These are phyloP conservation scores for Epirrhoe tristata DNA, from an alignment of 2,888 invertebrate genomes.

Conservation along the genomic window DNA sequence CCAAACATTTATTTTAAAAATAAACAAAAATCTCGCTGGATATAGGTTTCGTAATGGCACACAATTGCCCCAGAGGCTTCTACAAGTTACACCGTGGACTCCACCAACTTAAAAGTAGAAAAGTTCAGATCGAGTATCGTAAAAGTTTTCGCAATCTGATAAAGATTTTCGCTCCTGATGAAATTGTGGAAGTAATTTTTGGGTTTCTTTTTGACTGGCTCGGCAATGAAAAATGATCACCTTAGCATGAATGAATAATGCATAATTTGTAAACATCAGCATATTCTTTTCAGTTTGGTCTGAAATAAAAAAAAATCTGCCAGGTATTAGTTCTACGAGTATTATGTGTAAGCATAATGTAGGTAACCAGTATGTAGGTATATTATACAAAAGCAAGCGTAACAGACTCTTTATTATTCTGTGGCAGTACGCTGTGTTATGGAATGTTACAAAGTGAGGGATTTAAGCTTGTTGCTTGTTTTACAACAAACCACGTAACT, in stretches of 20 bases:
- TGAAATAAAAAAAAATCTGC: too few relatives aligned
- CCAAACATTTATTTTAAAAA: background rate
- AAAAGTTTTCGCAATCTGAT: conserved; percentile 32
- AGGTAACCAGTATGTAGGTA: background rate
- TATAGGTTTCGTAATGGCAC: conserved; percentile 10
- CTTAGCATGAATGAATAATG: background rate
- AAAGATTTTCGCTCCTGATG: conserved; percentile 26
- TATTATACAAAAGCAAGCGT: background rate
- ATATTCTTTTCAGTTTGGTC: too few relatives aligned
- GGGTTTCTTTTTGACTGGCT: conserved; percentile 6
- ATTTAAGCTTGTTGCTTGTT: background rate
- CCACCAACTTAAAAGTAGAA: conserved; percentile 35
- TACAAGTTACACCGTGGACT: conserved; percentile 21
- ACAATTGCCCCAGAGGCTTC: conserved; percentile 24
- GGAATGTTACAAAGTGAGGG: background rate
- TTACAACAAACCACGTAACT: background rate
- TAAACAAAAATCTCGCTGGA: background rate
- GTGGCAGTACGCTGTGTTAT: background rate
- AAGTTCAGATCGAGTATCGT: conserved; percentile 31
- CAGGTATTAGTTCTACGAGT: too few relatives aligned
- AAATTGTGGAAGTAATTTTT: conserved; percentile 25
- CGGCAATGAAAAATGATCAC: conserved; percentile 2
- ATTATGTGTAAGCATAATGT: too few relatives aligned
- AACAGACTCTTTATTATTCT: background rate
- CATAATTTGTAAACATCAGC: background rate